Base-by-base conservation (phyloP, 2,888 invertebrate genomes). In the Nezara viridula region DNA sequence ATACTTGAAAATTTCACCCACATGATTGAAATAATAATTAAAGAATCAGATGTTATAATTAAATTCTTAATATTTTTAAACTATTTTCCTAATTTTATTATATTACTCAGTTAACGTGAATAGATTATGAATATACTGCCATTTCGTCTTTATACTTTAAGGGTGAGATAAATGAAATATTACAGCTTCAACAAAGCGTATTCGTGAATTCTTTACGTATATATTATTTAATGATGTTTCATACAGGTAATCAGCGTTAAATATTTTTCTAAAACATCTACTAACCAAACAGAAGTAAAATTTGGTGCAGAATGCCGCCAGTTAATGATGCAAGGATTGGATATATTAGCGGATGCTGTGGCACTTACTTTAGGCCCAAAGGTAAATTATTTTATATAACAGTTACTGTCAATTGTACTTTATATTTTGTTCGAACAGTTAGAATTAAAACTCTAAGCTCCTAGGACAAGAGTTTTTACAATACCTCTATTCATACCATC, bases 291-390 rank as follows among this genome's bases (percentile, higher is more conserved):
- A 73, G 90, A 90, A 44, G 90, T 90, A 32, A 86, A 89, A 66
- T 90, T 90, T 66, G 90, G 90, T 24, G 86, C 87, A 77, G 90
- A 90, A 73, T 90, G 89, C 49, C 89, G 90, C 21, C 85, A 89
- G 24, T 49, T 90, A 86, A 89, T 90, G 90, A 94, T 99, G 89
- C 98, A 98, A 93, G 99, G 99, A 90, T 99, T 99, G 32, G 99
- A 99, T 93, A 95, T 98, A 89, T 94, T 99, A 86, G 98, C 99
- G 47, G 99, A 99, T 94, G 99, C 99, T 89, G 99, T 99, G 24
- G 98, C 99, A 49, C 98, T 99, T 89, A 99, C 99, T 89, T 98
- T 99, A 99, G 99, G 99, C 87, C 99, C 99, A 89, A 91, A 95
- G 94, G 99, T 99, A 89, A 96, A 99, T 92, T 99, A 99, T 93